These are phyloP conservation scores for Tricholaema leucomelas DNA, from an alignment of 2,113 vertebrate species.

Conservation along the genomic window DNA sequence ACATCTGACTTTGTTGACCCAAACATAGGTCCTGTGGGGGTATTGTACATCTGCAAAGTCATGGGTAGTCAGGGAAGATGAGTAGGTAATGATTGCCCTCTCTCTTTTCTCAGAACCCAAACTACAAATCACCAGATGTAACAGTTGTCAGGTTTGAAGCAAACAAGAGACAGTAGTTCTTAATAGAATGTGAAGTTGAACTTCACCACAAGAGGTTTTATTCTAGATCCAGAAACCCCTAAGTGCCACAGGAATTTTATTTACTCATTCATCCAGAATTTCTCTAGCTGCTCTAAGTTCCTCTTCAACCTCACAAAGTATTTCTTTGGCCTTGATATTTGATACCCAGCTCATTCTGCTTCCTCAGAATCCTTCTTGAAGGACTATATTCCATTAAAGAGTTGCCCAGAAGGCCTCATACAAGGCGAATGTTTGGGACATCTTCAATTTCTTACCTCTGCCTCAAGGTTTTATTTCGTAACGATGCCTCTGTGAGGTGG, in stretches of 20 bases:
- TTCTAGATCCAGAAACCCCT: neutral
- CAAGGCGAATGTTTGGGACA: neutral
- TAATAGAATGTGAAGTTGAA: neutral
- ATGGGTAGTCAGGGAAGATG: neutral
- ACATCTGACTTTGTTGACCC: neutral
- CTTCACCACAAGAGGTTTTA: neutral
- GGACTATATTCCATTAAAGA: neutral
- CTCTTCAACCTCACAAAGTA: neutral
- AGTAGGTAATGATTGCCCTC: neutral
- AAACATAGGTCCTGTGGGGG: neutral
- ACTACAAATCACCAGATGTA: neutral
- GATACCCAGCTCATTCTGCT: neutral
- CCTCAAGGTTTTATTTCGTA: neutral
- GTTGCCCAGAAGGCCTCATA: neutral
- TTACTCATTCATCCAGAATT: neutral
- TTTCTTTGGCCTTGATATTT: neutral
- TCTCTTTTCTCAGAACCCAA: neutral
- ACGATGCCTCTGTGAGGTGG: neutral
- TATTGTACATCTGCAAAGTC: neutral
- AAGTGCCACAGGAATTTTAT: neutral
- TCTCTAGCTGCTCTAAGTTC: neutral
- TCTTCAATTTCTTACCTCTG: neutral
- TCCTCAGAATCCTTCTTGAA: neutral
- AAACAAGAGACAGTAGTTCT: neutral
- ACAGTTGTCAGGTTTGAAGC: neutral